Base-by-base conservation (phyloP, 2,888 invertebrate genomes). In the Tenthredo notha region DNA sequence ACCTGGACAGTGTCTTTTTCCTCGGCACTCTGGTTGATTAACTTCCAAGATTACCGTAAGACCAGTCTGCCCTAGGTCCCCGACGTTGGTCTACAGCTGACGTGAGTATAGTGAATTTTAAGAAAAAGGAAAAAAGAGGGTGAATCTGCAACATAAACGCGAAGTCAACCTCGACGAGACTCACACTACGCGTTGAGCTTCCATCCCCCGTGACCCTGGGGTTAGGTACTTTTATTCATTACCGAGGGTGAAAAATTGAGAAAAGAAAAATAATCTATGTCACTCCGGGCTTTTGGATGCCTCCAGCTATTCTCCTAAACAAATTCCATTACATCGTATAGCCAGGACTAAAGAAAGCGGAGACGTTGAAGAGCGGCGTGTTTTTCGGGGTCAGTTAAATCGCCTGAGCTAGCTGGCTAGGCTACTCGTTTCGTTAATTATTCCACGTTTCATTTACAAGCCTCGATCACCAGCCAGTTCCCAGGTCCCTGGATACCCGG, bases 361-460 rank as follows among this genome's bases (percentile, higher is more conserved):
- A 61, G 33, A 33, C 33, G 10, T 7, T 12, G 67, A 10, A 40
- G 33, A n/a, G 37, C 47, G 47, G 75, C 21, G 12, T 33, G 21
- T 77, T 40, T 50, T 77, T 77, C 37, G 43, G 72, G 25, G 50
- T 50, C 50, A 77, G 29, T 33, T 33, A 25, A 77, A 77, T 77
- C 54, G 29, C 77, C 54, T n/a, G 47, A 50, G 54, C 77, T 54
- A 18, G 6, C 70, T 75, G 21, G 21, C 75, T 75, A n/a, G n/a
- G n/a, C 43, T 75, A 54, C 50, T 77, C 77, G 33, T 80, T 61
- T 80, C 61, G 80, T 80, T 80, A 80, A 80, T 80, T 80, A 80
- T 80, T 80, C 80, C 80, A 80, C 61, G 80, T 80, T 80, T 80
- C 80, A 80, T 80, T 80, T 80, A 80, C 58, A 80, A 61, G 80